phyloP scores from a whole-genome alignment of 2,888 invertebrate genomes.

The Caenorhabditis wallacei region DNA sequence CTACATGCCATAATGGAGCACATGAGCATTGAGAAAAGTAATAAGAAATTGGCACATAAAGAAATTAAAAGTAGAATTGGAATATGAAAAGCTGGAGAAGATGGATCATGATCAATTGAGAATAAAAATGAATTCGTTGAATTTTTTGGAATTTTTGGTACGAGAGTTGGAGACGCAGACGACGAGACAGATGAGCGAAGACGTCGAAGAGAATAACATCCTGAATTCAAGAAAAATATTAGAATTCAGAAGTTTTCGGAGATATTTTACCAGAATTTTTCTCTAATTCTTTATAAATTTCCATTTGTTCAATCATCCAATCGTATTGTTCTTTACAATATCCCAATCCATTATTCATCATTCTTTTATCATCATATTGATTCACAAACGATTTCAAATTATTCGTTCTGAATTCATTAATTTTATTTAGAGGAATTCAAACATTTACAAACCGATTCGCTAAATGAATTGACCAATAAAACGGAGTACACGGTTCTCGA shows the following conservation, averaged over 20 bases:
- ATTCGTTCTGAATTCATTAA: conserved; percentile 67
- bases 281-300: conserved; percentile 75
- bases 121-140: background rate
- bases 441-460: conserved; percentile 68
- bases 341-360: conserved; percentile 71
- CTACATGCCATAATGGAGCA: conserved; percentile 59
- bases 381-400: conserved; percentile 70
- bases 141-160: conserved; percentile 30
- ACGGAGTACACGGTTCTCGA: conserved; percentile 79
- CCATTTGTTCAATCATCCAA: conserved; percentile 74
- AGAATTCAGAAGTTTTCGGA: background rate
- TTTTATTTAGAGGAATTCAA: background rate
- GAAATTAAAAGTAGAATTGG: conserved; percentile 35
- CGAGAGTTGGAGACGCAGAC: background rate
- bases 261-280: conserved; percentile 66
- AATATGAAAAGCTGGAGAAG: conserved; percentile 12
- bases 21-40: conserved; percentile 49
- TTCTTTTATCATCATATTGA: conserved; percentile 71
- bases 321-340: conserved; percentile 79
- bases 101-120: conserved; percentile 19
- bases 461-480: conserved; percentile 78
- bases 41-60: conserved; percentile 55
- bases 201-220: conserved; percentile 59
- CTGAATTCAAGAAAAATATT: conserved; percentile 31
- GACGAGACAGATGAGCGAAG: conserved; percentile 47